Evolutionary conservation across 2,888 invertebrate genomes (phyloP).

Genomic region (Tortrix viridana): DNA sequence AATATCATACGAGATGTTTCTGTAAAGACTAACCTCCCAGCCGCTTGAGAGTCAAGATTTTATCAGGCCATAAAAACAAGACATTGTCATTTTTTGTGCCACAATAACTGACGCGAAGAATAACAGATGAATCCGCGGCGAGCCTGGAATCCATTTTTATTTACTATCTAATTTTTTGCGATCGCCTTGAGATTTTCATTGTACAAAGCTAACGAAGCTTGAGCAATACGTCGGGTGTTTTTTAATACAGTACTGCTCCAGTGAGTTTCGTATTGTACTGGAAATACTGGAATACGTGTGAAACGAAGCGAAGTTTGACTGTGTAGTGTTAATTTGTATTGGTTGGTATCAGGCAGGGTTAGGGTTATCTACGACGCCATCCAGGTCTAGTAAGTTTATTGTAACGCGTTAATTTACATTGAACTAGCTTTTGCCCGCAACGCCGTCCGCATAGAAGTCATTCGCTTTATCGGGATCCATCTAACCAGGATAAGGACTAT

Average conservation of each 20-base stretch:
- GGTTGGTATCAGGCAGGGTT: no score
- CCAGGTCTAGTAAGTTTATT: no score
- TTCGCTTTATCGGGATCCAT: no score
- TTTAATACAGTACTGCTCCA: no score
- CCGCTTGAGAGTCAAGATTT: constrained; percentile 1
- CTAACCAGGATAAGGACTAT: no score
- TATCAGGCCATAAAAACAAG: constrained; percentile 4
- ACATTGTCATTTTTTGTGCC: constrained; percentile 3
- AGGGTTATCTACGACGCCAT: no score
- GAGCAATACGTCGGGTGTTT: background rate
- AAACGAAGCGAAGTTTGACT: background rate
- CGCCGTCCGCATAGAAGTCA: no score
- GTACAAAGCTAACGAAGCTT: constrained; percentile 10
- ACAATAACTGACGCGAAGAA: constrained; percentile 11
- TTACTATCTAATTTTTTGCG: constrained; percentile 3
- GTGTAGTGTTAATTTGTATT: no score
- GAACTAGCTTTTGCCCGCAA: no score
- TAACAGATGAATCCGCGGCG: constrained; percentile 18
- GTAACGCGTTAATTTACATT: no score
- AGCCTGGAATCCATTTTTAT: constrained; percentile 15
- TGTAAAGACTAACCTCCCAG: background rate
- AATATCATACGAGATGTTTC: background rate
- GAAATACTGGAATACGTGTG: background rate
- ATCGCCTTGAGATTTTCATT: constrained; percentile 15
- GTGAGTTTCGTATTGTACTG: constrained; percentile 1